Base-by-base conservation (phyloP, 1,140 invertebrate genomes). In the Antheraea pernyi region DNA sequence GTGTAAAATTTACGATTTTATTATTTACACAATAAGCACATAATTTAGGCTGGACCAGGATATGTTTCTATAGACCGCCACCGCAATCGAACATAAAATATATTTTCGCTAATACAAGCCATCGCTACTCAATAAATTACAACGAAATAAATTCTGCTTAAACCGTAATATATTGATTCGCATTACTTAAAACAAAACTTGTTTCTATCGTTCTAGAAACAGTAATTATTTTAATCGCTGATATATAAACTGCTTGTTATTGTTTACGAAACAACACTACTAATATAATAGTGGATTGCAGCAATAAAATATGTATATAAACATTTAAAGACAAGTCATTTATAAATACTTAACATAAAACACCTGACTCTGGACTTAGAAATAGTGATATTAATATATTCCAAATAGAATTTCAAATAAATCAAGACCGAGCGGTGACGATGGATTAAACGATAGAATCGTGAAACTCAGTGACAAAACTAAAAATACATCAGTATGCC, bases 371-470 rank as follows among this genome's bases (percentile, higher is more conserved):
- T 46, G 39, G 30, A 13, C n/a, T 60, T 67, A 68, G 39, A 70
- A 63, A 62, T 39, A 60, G 59, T 39, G 62, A 59, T 37, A 65
- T 64, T 73, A 66, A 70, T 65, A 61, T 30, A 30, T 65, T 67
- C 22, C 36, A 59, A 68, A 71, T 65, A 61, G 68, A 73, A 73
- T 67, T 66, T 48, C 46, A 59, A 37, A 64, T 53, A 53, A 53
- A 22, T 61, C 19, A 65, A 48, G 46, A 22, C 46, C 10, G 8
- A 19, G 18, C 5, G 7, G 19, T 5, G 19, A 48, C 19, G n/a
- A 18, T 11, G 48, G 39, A 10, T 65, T 22, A 22, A 36, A 61
- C 19, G 18, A 53, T 22, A 5, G 10, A 61, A 22, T 22, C 7
- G 60, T 61, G 5, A 61, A 61, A 22, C 7, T 22, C 13, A 19